phyloP scores from a whole-genome alignment of 2,113 vertebrate genomes.

The Phasianus colchicus region DNA sequence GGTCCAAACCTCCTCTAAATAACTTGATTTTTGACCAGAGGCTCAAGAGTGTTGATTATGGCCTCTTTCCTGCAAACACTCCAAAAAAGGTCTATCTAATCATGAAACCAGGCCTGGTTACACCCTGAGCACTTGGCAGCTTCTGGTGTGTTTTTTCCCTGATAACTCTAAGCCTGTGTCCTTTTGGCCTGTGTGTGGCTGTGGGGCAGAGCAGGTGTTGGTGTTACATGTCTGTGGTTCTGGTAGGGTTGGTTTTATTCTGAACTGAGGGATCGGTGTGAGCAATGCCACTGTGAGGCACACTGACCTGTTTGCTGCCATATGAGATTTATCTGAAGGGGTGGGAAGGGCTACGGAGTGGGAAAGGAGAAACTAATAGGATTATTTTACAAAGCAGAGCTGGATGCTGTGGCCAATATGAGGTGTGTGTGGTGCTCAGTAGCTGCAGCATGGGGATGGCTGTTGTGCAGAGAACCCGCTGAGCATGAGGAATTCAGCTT shows the following conservation, averaged over 20 bases:
- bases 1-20: neutral
- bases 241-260: neutral
- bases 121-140: conserved; percentile 4
- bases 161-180: conserved; percentile 9
- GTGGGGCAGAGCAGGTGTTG: neutral
- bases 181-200: neutral
- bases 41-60: neutral
- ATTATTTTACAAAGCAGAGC: neutral
- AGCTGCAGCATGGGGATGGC: neutral
- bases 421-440: neutral
- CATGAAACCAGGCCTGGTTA: conserved; percentile 46
- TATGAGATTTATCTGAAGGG: accelerated
- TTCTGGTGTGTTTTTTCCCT: conserved; percentile 11
- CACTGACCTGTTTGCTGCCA: neutral
- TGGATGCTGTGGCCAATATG: neutral
- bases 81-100: neutral
- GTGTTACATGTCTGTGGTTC: neutral
- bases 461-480: neutral
- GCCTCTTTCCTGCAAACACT: neutral
- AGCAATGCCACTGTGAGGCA: neutral
- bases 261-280: neutral
- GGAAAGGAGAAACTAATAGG: neutral
- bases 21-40: neutral
- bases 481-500: neutral
- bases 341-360: neutral